Base-by-base conservation (phyloP, 2,888 invertebrate species). In the Bellardia pandia region DNA sequence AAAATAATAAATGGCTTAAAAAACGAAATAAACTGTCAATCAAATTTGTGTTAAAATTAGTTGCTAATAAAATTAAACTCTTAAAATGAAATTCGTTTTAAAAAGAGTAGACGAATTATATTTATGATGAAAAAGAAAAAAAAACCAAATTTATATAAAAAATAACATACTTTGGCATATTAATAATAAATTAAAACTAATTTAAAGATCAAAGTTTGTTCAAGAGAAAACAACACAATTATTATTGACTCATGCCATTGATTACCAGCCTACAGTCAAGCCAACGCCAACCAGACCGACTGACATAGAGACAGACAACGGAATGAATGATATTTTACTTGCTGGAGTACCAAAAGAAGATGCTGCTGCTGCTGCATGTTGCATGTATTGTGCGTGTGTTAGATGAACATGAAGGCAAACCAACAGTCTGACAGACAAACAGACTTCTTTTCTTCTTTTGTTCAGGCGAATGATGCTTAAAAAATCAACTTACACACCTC, bases 121-220 rank as follows among this genome's bases (percentile, higher is more conserved):
- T 77, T 33, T 51, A 14, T 23, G 14, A 51, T 0, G 13, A 45
- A 14, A 0, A 53, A 60, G 23, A 23, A 23, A 62, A 37, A 53
- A 56, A 42, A 8, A 58, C 5, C 23, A 62, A 72, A 72, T 45
- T 64, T 33, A 1, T 33, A 30, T 0, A 33, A 30, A 58, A 48
- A 56, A 77, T 60, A 48, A 48, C 69, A 74, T 81, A 45, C 75
- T 78, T 84, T 56, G 62, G 81, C 72, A 62, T 85, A 78, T 82
- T 87, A 64, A 78, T 82, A 87, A 87, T 82, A 87, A 85, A 87
- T 82, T 85, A 85, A 85, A 81, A 87, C 51, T 85, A 87, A 87
- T 87, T 85, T 76, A 85, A 87, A 87, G 81, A 85, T 87, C 85
- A 87, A 85, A 85, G 85, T 81, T 81, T 69, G 30, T 53, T 56